Evolutionary conservation across 1,140 invertebrate species (phyloP).

Genomic region (Trypoxylus dichotomus): DNA sequence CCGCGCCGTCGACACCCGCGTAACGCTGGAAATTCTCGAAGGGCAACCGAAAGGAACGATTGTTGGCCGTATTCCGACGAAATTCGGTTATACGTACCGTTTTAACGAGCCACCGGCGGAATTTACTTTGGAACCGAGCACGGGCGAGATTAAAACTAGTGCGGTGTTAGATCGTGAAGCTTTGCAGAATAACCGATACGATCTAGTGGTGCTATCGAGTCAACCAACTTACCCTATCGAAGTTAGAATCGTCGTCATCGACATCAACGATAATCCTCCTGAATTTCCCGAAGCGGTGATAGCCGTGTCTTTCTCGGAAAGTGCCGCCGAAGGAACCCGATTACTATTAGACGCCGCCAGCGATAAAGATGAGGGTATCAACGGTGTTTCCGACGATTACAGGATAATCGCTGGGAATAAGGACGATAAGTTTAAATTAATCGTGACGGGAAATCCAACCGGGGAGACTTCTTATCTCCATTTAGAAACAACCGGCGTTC

Average conservation of each 20-base stretch:
- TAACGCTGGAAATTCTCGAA: slow-evolving; percentile 82
- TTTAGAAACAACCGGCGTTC: slow-evolving; percentile 83
- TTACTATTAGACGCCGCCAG: slow-evolving; percentile 84
- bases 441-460: slow-evolving; percentile 83
- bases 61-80: slow-evolving; percentile 83
- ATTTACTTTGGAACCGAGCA: slow-evolving; percentile 76
- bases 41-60: slow-evolving; percentile 78
- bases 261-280: slow-evolving; percentile 89
- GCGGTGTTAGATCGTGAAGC: slow-evolving; percentile 80
- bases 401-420: slow-evolving; percentile 84
- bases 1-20: slow-evolving; percentile 80
- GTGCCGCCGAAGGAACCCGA: slow-evolving; percentile 82
- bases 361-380: slow-evolving; percentile 82
- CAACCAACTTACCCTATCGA: slow-evolving; percentile 93
- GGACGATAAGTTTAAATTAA: slow-evolving; percentile 83
- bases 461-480: slow-evolving; percentile 88
- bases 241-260: slow-evolving; percentile 80
- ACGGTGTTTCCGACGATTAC: slow-evolving; percentile 85
- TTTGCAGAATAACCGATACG: slow-evolving; percentile 76
- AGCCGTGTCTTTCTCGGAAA: slow-evolving; percentile 86
- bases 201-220: slow-evolving; percentile 86
- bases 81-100: slow-evolving; percentile 84
- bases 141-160: slow-evolving; percentile 81
- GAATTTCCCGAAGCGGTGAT: slow-evolving; percentile 87
- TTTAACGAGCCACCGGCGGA: slow-evolving; percentile 88